Evolutionary conservation across 2,113 vertebrate genomes (phyloP).

Genomic region (Phalacrocorax pelagicus): DNA sequence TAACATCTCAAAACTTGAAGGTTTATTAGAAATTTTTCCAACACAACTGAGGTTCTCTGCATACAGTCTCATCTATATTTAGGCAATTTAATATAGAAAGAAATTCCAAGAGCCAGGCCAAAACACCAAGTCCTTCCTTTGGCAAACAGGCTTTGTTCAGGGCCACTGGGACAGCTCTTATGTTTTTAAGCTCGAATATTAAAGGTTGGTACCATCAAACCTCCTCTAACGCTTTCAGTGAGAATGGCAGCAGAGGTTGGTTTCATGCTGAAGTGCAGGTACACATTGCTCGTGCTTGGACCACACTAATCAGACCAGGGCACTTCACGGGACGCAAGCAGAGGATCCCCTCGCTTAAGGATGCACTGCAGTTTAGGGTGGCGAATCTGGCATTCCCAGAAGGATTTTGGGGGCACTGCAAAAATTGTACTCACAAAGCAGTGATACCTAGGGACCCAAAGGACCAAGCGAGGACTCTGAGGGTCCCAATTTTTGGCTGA

Average conservation of each 20-base stretch:
- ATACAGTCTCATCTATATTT: background rate
- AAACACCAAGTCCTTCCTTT: background rate
- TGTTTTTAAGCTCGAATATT: background rate
- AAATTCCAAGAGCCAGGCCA: background rate
- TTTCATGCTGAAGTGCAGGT: background rate
- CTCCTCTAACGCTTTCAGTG: background rate
- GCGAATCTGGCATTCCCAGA: background rate
- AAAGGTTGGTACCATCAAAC: background rate
- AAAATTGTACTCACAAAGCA: background rate
- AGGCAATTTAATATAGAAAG: background rate
- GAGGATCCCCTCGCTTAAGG: background rate
- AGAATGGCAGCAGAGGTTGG: background rate
- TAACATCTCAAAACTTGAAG: background rate
- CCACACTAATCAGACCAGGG: background rate
- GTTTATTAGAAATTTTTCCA: background rate
- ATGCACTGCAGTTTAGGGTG: background rate
- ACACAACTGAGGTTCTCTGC: background rate
- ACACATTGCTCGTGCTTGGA: fast-evolving
- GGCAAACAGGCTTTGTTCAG: background rate
- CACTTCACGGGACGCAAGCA: fast-evolving
- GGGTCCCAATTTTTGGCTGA: background rate
- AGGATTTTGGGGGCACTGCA: background rate
- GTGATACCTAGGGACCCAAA: background rate
- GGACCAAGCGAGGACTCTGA: background rate
- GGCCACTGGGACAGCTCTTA: background rate